These are phyloP conservation scores for Drosophila anceps DNA, from an alignment of 2,888 invertebrate species.

Conservation along the genomic window DNA sequence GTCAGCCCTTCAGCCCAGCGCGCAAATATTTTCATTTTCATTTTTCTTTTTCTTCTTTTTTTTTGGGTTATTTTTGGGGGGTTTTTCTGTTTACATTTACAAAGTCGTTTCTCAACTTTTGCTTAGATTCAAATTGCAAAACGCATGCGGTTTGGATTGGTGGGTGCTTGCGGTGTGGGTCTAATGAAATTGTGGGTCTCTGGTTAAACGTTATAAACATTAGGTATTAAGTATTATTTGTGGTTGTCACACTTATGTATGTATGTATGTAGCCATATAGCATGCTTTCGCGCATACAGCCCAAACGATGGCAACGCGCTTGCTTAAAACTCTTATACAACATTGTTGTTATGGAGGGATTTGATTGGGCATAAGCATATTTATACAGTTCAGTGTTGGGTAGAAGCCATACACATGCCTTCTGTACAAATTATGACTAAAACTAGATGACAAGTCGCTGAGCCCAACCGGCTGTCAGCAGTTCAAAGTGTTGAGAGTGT, in stretches of 20 bases:
- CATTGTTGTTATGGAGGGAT: neutral
- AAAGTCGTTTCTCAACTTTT: constrained; percentile 35
- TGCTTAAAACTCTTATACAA: neutral
- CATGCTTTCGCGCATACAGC: constrained; percentile 17
- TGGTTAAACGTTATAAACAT: constrained; percentile 9
- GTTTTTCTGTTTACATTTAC: constrained; percentile 30
- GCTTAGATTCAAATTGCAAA: constrained; percentile 15
- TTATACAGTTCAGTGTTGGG: constrained; percentile 5
- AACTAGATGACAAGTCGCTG: neutral
- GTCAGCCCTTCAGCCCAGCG: neutral
- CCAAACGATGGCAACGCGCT: neutral
- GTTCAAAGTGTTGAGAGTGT: neutral
- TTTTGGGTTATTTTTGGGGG: neutral
- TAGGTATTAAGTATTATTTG: neutral
- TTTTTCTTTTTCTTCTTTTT: neutral
- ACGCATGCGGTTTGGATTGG: constrained; percentile 23
- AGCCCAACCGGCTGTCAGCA: neutral
- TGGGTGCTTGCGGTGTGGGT: neutral
- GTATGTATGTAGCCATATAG: neutral
- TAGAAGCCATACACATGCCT: constrained; percentile 10
- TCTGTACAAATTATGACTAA: neutral
- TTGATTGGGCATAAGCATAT: neutral
- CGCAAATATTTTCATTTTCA: constrained; percentile 2
- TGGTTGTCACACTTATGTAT: neutral
- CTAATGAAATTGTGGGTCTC: neutral